Evolutionary conservation across 2,888 invertebrate species (phyloP).

Genomic region (Volucella inflata): DNA sequence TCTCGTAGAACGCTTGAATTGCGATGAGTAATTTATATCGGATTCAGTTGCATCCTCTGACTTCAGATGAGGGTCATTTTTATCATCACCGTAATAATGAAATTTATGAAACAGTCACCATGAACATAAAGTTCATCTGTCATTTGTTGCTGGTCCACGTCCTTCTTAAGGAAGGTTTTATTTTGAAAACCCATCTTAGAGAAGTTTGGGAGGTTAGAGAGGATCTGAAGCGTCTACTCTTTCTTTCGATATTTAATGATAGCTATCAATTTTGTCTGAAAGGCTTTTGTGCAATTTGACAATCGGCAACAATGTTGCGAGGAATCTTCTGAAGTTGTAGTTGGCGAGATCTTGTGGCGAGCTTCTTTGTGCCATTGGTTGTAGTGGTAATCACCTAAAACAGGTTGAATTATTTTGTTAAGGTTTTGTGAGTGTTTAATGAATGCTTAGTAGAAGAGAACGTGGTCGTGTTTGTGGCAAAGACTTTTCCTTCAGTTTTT

Average conservation of each 20-base stretch:
- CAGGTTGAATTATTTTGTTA: too few relatives aligned
- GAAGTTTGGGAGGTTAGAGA: background rate
- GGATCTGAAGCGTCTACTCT: conserved; percentile 25
- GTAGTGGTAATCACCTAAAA: too few relatives aligned
- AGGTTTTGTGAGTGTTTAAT: too few relatives aligned
- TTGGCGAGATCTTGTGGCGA: too few relatives aligned
- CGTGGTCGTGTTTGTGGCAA: too few relatives aligned
- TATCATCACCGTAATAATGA: conserved; percentile 40
- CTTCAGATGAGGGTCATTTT: conserved; percentile 43
- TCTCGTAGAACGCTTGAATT: conserved; percentile 13
- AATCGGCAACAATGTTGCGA: conserved; percentile 30
- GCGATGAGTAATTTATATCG: conserved; percentile 54
- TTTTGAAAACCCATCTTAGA: too few relatives aligned
- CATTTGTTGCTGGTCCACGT: conserved; percentile 7
- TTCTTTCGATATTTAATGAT: conserved; percentile 40
- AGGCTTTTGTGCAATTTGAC: too few relatives aligned
- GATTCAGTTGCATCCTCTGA: conserved; percentile 4
- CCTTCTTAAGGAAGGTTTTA: conserved; percentile 5
- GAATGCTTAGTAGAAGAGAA: too few relatives aligned
- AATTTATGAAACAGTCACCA: conserved; percentile 60
- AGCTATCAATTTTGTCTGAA: conserved; percentile 22
- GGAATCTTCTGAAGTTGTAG: too few relatives aligned
- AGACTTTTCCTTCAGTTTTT: too few relatives aligned
- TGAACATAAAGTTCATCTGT: conserved; percentile 44
- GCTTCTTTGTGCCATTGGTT: too few relatives aligned